These are phyloP conservation scores for Resseliella maxima DNA, from an alignment of 2,888 invertebrate species.

Conservation along the genomic window DNA sequence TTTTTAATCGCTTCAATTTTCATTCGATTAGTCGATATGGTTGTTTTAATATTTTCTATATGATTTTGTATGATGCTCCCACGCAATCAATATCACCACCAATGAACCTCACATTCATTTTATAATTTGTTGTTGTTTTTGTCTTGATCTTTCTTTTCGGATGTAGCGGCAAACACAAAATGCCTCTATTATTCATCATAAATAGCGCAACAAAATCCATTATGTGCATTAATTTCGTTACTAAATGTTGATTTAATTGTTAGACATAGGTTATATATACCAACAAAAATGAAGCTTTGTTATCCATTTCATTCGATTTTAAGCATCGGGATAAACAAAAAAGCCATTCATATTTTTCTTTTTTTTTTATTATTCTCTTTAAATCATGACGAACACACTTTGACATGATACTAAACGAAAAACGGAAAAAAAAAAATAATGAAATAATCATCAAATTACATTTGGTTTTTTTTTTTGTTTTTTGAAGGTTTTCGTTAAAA, in stretches of 20 bases:
- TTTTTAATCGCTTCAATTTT: slow-evolving; percentile 34
- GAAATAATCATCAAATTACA: too few species aligned
- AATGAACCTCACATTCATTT: neutral
- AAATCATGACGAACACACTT: neutral
- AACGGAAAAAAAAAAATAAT: slow-evolving; percentile 9
- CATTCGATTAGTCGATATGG: slow-evolving; percentile 42
- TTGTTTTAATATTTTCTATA: neutral
- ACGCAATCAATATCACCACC: slow-evolving; percentile 11
- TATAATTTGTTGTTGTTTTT: neutral
- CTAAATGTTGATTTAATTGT: slow-evolving; percentile 37
- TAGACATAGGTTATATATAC: neutral
- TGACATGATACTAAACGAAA: slow-evolving; percentile 14
- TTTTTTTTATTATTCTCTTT: neutral
- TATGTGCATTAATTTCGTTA: slow-evolving; percentile 20
- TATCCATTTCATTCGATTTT: neutral
- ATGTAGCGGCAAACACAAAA: neutral
- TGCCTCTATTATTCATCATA: slow-evolving; percentile 22
- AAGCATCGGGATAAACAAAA: neutral
- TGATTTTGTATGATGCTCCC: neutral
- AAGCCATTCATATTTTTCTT: neutral
- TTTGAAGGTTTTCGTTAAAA: neutral
- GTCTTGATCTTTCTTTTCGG: neutral
- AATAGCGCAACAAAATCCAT: slow-evolving; percentile 47
- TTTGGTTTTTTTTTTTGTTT: neutral
- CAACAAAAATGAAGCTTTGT: neutral